phyloP scores from a whole-genome alignment of 2,888 invertebrate genomes.

The Cephus sareptanus region DNA sequence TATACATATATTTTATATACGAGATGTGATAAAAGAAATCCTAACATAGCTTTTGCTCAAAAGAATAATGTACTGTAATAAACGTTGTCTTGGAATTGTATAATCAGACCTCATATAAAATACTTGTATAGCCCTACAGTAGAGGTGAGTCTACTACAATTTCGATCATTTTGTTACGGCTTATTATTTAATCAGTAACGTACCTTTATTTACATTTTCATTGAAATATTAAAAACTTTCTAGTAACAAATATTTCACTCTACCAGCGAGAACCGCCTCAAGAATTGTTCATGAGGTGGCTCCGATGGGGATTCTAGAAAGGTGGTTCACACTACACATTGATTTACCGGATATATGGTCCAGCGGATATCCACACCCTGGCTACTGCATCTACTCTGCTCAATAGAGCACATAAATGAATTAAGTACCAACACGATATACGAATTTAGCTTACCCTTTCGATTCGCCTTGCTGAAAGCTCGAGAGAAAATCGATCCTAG shows the following conservation, averaged over 20 bases:
- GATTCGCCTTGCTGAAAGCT: conserved; percentile 4
- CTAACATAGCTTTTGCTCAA: neutral
- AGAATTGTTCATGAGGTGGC: neutral
- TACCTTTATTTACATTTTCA: too few relatives aligned
- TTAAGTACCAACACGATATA: conserved; percentile 48
- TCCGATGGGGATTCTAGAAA: neutral
- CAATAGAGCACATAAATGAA: conserved; percentile 60
- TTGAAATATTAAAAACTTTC: too few relatives aligned
- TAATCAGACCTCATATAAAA: neutral
- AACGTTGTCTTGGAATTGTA: neutral
- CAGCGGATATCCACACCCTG: neutral
- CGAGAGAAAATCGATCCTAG: neutral
- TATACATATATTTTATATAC: neutral
- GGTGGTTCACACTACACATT: neutral
- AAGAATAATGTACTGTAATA: neutral
- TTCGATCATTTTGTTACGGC: neutral
- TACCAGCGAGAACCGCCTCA: too few relatives aligned
- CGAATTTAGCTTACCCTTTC: conserved; percentile 46
- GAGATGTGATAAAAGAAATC: neutral
- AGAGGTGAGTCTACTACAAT: neutral
- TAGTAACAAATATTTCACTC: too few relatives aligned
- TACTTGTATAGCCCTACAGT: too few relatives aligned
- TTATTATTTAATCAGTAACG: too few relatives aligned
- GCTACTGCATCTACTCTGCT: conserved; percentile 38
- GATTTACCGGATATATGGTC: conserved; percentile 7